Evolutionary conservation across 1,140 invertebrate genomes (phyloP), one percentile per base, ranked within the genome.

Genomic region (Atta colombica): DNA sequence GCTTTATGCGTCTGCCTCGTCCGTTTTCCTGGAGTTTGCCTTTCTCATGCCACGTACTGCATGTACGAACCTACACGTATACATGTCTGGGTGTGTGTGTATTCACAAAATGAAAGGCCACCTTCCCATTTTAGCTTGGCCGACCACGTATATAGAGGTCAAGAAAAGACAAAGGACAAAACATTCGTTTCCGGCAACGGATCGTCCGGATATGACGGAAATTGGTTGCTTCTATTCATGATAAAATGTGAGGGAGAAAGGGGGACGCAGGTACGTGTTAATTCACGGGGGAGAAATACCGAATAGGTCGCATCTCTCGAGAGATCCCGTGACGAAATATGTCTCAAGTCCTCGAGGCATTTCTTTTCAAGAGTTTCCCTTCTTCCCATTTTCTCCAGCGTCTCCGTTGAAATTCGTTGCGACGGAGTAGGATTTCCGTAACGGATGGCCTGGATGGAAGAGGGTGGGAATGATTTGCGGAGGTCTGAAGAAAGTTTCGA

Each of bases 1-100:
- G 80, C 80, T 82, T 82, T 82, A 61, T 82, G 80, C 68, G 80
- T 82, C 80, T 82, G 69, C 68, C 55, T 53, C 68, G 53, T 82
- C 55, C 53, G 53, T 82, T 82, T 74, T 61, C 69, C 25, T 66
- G 25, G 69, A 74, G 68, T 82, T 82, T 60, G 80, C 66, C 51
- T 82, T 75, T 75, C 80, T 84, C 80, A 7, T 35, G 8, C 39
- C 39, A 61, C 68, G 65, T 45, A 60, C 51, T 74, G 25, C 35
- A 39, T 14, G n/a, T 21, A 58, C 53, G 35, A 16, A n/a, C 21
- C 0, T 16, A 16, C 3, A 8, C 58, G 14, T 60, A 35, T 58
- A n/a, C 14, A 2, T 31, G 61, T 12, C 10, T 60, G 53, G 21
- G 14, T 21, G 18, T 45, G 14, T 66, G 31, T 49, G 12, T 25